These are phyloP conservation scores for Cyclopterus lumpus DNA, from an alignment of 2,797 vertebrate species.

Conservation along the genomic window DNA sequence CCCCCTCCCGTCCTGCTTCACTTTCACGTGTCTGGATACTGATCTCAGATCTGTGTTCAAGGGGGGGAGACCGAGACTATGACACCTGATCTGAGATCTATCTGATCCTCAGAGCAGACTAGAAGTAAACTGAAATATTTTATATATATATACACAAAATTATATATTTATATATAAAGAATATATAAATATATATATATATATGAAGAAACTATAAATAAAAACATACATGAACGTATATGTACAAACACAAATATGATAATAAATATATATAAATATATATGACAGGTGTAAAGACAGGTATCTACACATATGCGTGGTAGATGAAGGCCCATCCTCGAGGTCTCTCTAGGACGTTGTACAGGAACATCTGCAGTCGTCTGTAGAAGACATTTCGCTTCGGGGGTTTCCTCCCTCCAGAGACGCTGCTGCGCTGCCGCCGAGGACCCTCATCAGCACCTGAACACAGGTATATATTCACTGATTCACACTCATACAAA, in stretches of 20 bases:
- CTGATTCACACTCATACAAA: conserved; percentile 31
- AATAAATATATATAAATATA: too few species aligned
- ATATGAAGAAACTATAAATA: too few species aligned
- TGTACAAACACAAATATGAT: too few species aligned
- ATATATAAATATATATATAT: too few species aligned
- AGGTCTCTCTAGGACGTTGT: conserved; percentile 96
- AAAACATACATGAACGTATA: too few species aligned
- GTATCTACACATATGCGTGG: conserved; percentile 95
- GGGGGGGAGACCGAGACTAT: not conserved
- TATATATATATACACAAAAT: not conserved
- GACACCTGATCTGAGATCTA: not conserved
- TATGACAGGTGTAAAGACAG: not conserved
- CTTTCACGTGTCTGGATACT: too few species aligned
- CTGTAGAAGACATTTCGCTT: conserved; percentile 96
- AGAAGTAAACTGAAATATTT: too few species aligned
- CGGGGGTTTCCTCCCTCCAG: conserved; percentile 89
- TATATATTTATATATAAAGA: too few species aligned
- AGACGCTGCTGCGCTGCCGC: conserved; percentile 89
- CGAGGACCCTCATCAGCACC: conserved; percentile 89
- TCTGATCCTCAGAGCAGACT: not conserved
- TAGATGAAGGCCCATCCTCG: conserved; percentile 98
- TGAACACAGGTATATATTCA: conserved; percentile 72
- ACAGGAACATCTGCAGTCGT: conserved; percentile 96
- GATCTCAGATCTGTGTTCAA: not conserved
- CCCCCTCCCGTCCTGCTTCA: not conserved